Evolutionary conservation across 2,888 invertebrate species (phyloP).

Genomic region (Brassicogethes aeneus): DNA sequence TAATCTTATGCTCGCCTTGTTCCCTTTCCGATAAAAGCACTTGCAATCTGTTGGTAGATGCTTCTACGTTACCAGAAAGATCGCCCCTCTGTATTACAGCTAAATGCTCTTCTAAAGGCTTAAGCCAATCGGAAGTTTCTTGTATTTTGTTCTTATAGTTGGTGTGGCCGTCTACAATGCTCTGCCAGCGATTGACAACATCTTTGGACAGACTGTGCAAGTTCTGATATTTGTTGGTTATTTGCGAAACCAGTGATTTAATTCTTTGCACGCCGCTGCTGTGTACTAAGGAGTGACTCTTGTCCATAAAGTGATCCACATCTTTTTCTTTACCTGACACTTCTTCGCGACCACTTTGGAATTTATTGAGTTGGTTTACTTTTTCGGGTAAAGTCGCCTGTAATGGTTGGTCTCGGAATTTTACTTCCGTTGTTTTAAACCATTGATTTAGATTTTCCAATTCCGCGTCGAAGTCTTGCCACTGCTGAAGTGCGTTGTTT

Average conservation of each 20-base stretch:
- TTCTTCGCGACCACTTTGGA: slow-evolving; percentile 64
- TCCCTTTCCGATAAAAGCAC: slow-evolving; percentile 71
- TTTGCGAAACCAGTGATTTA: slow-evolving; percentile 79
- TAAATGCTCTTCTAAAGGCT: slow-evolving; percentile 65
- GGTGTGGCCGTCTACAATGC: slow-evolving; percentile 73
- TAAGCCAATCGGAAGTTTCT: slow-evolving; percentile 69
- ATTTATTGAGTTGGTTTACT: slow-evolving; percentile 59
- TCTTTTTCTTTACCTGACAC: slow-evolving; percentile 74
- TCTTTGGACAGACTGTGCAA: slow-evolving; percentile 76
- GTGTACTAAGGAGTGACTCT: slow-evolving; percentile 78
- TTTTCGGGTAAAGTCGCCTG: slow-evolving; percentile 77
- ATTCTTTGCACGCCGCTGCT: slow-evolving; percentile 77
- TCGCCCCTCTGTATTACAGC: slow-evolving; percentile 55
- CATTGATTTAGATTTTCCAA: slow-evolving; percentile 75
- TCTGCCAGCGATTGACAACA: slow-evolving; percentile 75
- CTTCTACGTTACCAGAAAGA: slow-evolving; percentile 50
- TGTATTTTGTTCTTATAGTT: slow-evolving; percentile 66
- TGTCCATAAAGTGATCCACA: slow-evolving; percentile 82
- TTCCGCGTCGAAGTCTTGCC: slow-evolving; percentile 79
- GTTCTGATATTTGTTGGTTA: slow-evolving; percentile 77
- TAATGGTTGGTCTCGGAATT: slow-evolving; percentile 78
- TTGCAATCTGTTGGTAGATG: slow-evolving; percentile 60
- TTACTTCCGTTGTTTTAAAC: slow-evolving; percentile 76
- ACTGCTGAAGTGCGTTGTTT: slow-evolving; percentile 65
- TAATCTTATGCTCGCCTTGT: slow-evolving; percentile 72